Evolutionary conservation across 1,140 invertebrate species (phyloP).

Genomic region (Drosophila tropicalis): DNA sequence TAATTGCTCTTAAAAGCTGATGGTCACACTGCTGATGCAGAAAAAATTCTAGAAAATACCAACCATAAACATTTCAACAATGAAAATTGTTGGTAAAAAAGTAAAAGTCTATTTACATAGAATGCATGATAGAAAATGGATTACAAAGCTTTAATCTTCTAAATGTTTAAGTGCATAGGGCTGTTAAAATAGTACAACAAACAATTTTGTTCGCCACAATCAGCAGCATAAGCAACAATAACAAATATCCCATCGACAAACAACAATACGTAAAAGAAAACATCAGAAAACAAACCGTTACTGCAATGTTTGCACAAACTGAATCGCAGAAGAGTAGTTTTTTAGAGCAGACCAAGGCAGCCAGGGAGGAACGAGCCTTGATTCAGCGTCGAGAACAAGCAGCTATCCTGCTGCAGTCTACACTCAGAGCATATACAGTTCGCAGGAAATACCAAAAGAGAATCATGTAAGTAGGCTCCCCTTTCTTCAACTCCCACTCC

Average conservation of each 20-base stretch:
- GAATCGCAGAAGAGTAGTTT: slow-evolving; percentile 87
- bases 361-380: slow-evolving; percentile 91
- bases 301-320: slow-evolving; percentile 86
- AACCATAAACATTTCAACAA: slow-evolving; percentile 22
- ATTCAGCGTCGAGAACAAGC: slow-evolving; percentile 91
- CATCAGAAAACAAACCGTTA: slow-evolving; percentile 22
- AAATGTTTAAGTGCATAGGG: slow-evolving; percentile 12
- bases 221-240: slow-evolving; percentile 14
- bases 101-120: slow-evolving; percentile 25
- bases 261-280: slow-evolving; percentile 31
- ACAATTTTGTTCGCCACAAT: not conserved
- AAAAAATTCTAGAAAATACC: slow-evolving; percentile 20
- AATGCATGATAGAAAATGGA: slow-evolving; percentile 48
- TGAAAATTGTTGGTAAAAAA: slow-evolving; percentile 69
- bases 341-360: slow-evolving; percentile 93
- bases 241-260: slow-evolving; percentile 35
- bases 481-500: too few relatives aligned
- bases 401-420: slow-evolving; percentile 88
- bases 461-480: slow-evolving; percentile 65
- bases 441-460: slow-evolving; percentile 80
- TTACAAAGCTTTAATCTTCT: slow-evolving; percentile 13
- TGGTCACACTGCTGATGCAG: slow-evolving; percentile 8
- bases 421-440: slow-evolving; percentile 89
- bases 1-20: too few relatives aligned
- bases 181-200: slow-evolving; percentile 42